These are phyloP conservation scores for Heteronetta atricapilla DNA, from an alignment of 2,113 vertebrate genomes.

Conservation along the genomic window DNA sequence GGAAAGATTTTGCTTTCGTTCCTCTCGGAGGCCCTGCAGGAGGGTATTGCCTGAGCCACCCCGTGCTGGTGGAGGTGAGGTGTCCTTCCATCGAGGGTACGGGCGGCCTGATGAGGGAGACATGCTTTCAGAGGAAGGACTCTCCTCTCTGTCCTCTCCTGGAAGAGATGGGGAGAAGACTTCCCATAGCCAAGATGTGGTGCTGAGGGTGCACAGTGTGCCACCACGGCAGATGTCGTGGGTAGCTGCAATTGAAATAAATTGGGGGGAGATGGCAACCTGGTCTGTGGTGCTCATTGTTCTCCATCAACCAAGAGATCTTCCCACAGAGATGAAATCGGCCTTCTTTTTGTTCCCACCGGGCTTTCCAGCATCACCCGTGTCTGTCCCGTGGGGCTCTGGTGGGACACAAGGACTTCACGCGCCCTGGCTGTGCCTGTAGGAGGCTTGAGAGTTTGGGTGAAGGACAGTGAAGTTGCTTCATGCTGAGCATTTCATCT, in stretches of 20 bases:
- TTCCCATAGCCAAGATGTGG: neutral
- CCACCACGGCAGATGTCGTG: neutral
- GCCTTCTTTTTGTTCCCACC: neutral
- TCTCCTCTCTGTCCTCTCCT: neutral
- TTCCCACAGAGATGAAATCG: neutral
- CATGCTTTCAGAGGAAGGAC: neutral
- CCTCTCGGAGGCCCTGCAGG: neutral
- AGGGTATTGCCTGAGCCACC: neutral
- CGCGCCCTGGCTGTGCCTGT: neutral
- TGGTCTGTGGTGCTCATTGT: neutral
- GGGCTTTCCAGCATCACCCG: neutral
- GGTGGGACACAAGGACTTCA: neutral
- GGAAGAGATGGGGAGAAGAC: neutral
- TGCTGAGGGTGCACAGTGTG: neutral
- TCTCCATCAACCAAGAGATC: neutral
- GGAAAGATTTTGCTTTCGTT: neutral
- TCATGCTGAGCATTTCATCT: slow-evolving; percentile 37
- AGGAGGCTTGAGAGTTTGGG: neutral
- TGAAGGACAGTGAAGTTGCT: neutral
- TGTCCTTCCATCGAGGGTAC: neutral
- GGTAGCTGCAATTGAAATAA: neutral
- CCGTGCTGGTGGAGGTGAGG: neutral
- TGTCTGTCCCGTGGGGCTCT: fast-evolving
- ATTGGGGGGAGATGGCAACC: neutral
- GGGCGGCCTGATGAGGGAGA: neutral